Percentiles rank a stretch among this genome's conserved stretches.
Conservation (phyloP, 2,888 invertebrate species). For the Mongoloraphidia duomilia region DNA sequence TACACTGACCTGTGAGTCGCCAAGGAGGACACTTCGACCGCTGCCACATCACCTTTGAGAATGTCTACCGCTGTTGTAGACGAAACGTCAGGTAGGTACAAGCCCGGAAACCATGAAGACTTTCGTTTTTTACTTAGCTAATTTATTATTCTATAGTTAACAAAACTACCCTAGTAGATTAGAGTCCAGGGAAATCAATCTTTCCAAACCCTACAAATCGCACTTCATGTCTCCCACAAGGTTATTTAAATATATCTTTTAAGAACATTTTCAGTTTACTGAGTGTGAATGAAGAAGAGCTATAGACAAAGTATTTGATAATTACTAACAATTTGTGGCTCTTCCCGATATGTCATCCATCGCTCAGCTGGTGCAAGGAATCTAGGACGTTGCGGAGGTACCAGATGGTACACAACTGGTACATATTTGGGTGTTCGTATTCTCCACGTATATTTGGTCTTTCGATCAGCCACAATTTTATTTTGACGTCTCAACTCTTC, state of each 20-base stretch:
- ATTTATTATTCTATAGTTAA: not conserved
- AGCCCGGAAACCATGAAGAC: too few relatives aligned
- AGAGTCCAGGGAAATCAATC: too few relatives aligned
- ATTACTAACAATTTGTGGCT: slow-evolving; percentile 41
- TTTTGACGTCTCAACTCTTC: slow-evolving; percentile 28
- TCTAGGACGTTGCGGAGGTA: slow-evolving; percentile 31
- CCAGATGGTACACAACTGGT: slow-evolving; percentile 35
- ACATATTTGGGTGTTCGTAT: slow-evolving; percentile 41
- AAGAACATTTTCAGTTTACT: too few relatives aligned
- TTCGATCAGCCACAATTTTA: slow-evolving; percentile 23
- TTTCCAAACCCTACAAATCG: too few relatives aligned
- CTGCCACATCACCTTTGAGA: too few relatives aligned
- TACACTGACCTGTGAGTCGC: too few relatives aligned
- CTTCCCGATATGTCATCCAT: slow-evolving; percentile 48
- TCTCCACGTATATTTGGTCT: slow-evolving; percentile 32
- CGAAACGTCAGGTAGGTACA: too few relatives aligned
- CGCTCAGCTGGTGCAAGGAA: slow-evolving; percentile 43
- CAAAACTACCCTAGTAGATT: not conserved
- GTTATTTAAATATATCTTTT: too few relatives aligned
- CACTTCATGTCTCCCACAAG: too few relatives aligned
- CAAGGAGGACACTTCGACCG: too few relatives aligned
- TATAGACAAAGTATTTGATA: not conserved
- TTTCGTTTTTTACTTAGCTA: too few relatives aligned
- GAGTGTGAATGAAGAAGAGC: not conserved
- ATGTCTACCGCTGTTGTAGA: too few relatives aligned